Base-by-base conservation (phyloP, 2,797 vertebrate species). In the Epinephelus malabaricus region DNA sequence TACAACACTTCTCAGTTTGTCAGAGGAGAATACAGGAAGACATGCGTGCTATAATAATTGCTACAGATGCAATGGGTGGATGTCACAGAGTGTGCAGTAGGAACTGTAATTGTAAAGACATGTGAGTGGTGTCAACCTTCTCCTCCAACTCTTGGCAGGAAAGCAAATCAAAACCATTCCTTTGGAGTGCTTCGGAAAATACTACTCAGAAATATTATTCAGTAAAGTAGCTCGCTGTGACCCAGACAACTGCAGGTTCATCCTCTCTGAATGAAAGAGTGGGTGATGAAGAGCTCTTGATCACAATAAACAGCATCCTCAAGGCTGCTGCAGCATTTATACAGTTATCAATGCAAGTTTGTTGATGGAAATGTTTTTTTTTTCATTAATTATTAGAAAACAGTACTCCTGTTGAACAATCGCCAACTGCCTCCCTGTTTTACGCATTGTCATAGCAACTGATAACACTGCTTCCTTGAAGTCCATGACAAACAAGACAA, bases 391-490 rank as follows among this genome's bases (percentile, higher is more conserved):
- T 21, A 19, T 46, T 7, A 78, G 18, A 59, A 64, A 75, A 86
- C 10, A 67, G 40, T 49, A 5, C 55, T 77, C 59, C 47, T 62
- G 27, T 50, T 67, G n/a, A 82, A 79, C 53, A 62, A 79, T 73
- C 6, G 13, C 23, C 17, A 53, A 27, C 80, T 69, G 68, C 50
- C 60, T 79, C 86, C 56, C 53, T 75, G 77, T 62, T 84, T 70
- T 78, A 80, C 27, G 47, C 27, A 86, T 78, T 71, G 81, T 81
- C 82, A 88, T 88, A 23, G 89, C 64, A 88, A 92, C 90, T 49
- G 78, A 85, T 56, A 18, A 73, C 47, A 76, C 53, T 61, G 45
- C 67, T 75, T 77, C 59, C 61, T 45, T 74, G 51, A 85, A 76
- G 76, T 78, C 64, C 19, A 67, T 78, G 63, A 65, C 56, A 40